phyloP scores from a whole-genome alignment of 2,797 vertebrate species.

The Scolopax rusticola region DNA sequence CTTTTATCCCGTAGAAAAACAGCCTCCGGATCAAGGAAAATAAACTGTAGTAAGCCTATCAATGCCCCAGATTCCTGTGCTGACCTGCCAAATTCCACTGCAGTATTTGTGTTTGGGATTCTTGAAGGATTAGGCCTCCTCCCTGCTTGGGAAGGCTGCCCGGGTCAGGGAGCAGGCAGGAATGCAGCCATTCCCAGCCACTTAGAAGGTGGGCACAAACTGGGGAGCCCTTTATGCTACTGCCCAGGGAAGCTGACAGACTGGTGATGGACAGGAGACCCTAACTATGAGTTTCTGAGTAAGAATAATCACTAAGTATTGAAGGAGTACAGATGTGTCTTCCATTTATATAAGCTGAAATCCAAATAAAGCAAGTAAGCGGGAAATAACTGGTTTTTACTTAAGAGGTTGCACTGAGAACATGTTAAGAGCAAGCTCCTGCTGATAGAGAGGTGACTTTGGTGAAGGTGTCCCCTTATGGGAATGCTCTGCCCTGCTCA shows the following conservation, averaged over 20 bases:
- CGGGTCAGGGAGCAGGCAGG: neutral
- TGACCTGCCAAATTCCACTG: neutral
- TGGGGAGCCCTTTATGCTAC: neutral
- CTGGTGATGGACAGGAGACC: neutral
- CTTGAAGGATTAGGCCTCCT: neutral
- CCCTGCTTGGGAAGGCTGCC: neutral
- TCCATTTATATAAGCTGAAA: neutral
- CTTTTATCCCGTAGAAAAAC: neutral
- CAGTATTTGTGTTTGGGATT: neutral
- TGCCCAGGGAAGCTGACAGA: neutral
- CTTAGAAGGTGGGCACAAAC: neutral
- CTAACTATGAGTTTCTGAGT: neutral
- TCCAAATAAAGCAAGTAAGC: neutral
- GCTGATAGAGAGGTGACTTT: neutral
- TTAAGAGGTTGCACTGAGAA: neutral
- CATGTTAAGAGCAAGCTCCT: fast-evolving
- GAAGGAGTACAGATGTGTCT: neutral
- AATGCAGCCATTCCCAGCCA: neutral
- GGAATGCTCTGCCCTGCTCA: neutral
- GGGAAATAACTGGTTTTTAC: neutral
- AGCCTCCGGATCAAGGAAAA: neutral
- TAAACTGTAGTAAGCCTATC: neutral
- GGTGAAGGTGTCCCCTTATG: fast-evolving
- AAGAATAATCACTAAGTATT: neutral
- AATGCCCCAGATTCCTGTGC: neutral